These are phyloP conservation scores for Urechis unicinctus DNA, from an alignment of 2,888 invertebrate genomes.

Conservation along the genomic window DNA sequence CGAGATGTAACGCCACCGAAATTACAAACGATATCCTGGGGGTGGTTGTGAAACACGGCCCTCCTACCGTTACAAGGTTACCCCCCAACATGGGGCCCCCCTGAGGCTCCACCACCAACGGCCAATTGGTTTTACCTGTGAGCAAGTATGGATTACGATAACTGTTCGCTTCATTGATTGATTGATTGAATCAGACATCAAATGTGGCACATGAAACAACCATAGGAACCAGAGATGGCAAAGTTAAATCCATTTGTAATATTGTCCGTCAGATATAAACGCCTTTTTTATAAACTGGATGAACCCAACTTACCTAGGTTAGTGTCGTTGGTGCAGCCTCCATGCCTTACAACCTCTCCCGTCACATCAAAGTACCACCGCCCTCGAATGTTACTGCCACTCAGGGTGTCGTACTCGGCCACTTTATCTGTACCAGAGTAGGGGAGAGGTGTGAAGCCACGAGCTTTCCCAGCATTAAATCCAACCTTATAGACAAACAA, in stretches of 20 bases:
- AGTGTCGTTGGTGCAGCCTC: conserved; percentile 9
- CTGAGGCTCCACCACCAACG: conserved; percentile 1
- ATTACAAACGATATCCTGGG: not conserved
- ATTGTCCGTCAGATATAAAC: no score
- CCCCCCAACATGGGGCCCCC: conserved; percentile 4
- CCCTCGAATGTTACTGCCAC: conserved; percentile 5
- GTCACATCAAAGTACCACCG: conserved; percentile 1
- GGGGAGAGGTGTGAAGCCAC: conserved; percentile 5
- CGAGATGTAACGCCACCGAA: not conserved
- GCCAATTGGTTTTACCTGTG: no score
- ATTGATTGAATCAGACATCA: no score
- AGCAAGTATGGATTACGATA: no score
- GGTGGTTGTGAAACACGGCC: conserved; percentile 1
- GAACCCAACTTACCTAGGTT: not conserved
- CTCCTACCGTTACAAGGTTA: not conserved
- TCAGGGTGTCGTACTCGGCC: not conserved
- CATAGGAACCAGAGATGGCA: no score
- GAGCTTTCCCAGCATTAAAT: conserved; percentile 4
- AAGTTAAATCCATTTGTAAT: no score
- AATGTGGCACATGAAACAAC: no score
- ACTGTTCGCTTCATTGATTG: no score
- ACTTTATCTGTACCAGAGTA: conserved; percentile 1
- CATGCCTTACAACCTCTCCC: not conserved
- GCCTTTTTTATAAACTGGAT: no score
- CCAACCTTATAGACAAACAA: conserved; percentile 1